Evolutionary conservation across 2,888 invertebrate species (phyloP).

Genomic region (Agonopterix arenella): DNA sequence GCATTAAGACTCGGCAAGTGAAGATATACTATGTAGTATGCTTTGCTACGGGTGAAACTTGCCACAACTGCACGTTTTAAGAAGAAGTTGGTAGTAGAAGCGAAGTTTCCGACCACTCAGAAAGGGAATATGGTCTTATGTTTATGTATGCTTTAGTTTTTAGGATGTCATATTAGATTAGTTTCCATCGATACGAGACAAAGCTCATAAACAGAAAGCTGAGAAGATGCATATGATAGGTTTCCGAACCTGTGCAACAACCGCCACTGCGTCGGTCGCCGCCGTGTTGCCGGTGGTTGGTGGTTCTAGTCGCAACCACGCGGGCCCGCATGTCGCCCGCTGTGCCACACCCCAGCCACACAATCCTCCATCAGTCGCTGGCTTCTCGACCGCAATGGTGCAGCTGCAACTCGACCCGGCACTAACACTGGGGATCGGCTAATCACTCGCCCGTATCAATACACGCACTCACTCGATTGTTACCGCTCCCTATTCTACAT

Average conservation of each 20-base stretch:
- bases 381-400: conserved; percentile 34
- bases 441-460: conserved; percentile 59
- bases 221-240: not conserved
- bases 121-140: too few relatives aligned
- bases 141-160: not conserved
- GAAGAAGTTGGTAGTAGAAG: too few relatives aligned
- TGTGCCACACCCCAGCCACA: conserved; percentile 34
- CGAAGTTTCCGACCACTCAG: too few relatives aligned
- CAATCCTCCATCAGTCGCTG: conserved; percentile 65
- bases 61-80: too few relatives aligned
- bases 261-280: conserved; percentile 51
- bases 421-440: conserved; percentile 48
- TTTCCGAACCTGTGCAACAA: conserved; percentile 57
- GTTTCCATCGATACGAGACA: too few relatives aligned
- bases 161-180: conserved; percentile 8
- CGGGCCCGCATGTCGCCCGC: conserved; percentile 59
- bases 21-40: too few relatives aligned
- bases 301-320: conserved; percentile 51
- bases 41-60: too few relatives aligned
- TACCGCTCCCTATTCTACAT: conserved; percentile 44
- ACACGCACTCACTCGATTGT: conserved; percentile 58
- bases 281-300: conserved; percentile 63
- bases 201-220: too few relatives aligned
- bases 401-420: conserved; percentile 24
- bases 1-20: too few relatives aligned